Percentiles rank a stretch among this genome's conserved stretches.
These are phyloP conservation scores for Hypena proboscidalis DNA, from an alignment of 2,888 invertebrate genomes.

Conservation along the genomic window DNA sequence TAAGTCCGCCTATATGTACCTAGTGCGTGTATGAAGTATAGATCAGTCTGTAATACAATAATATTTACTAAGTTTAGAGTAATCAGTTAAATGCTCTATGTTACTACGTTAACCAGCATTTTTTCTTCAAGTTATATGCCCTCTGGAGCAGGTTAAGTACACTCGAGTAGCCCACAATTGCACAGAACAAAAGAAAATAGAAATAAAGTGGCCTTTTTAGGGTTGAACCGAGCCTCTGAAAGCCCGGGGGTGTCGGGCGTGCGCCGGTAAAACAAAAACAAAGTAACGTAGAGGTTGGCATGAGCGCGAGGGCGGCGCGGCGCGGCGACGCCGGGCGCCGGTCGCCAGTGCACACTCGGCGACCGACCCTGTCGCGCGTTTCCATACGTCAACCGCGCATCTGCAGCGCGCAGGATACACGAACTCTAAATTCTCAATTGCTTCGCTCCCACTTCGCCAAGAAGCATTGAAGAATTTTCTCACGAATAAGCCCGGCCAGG, in stretches of 20 bases:
- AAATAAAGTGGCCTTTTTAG: slow-evolving; percentile 43
- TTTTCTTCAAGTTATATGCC: neutral
- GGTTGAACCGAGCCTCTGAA: slow-evolving; percentile 24
- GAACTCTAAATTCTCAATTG: slow-evolving; percentile 34
- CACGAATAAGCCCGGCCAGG: slow-evolving; percentile 15
- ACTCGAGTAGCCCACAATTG: slow-evolving; percentile 23
- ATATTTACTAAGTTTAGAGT: too few species aligned
- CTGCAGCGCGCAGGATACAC: slow-evolving; percentile 57
- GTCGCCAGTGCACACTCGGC: slow-evolving; percentile 72
- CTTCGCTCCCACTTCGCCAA: slow-evolving; percentile 27
- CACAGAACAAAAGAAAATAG: slow-evolving; percentile 34
- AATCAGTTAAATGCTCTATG: too few species aligned
- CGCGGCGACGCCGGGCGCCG: slow-evolving; percentile 47
- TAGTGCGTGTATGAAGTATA: too few species aligned
- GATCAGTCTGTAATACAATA: too few species aligned
- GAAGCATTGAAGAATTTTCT: slow-evolving; percentile 27
- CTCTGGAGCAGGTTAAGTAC: slow-evolving; percentile 1
- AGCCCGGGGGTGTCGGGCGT: slow-evolving; percentile 37
- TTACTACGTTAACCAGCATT: neutral
- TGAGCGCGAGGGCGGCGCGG: slow-evolving; percentile 61
- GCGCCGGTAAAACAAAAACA: slow-evolving; percentile 60
- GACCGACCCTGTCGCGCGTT: slow-evolving; percentile 67
- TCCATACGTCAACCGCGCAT: slow-evolving; percentile 51
- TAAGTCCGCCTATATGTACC: too few species aligned
- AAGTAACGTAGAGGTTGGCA: slow-evolving; percentile 49